Evolutionary conservation across 2,888 invertebrate species (phyloP).

Genomic region (Luperina testacea): DNA sequence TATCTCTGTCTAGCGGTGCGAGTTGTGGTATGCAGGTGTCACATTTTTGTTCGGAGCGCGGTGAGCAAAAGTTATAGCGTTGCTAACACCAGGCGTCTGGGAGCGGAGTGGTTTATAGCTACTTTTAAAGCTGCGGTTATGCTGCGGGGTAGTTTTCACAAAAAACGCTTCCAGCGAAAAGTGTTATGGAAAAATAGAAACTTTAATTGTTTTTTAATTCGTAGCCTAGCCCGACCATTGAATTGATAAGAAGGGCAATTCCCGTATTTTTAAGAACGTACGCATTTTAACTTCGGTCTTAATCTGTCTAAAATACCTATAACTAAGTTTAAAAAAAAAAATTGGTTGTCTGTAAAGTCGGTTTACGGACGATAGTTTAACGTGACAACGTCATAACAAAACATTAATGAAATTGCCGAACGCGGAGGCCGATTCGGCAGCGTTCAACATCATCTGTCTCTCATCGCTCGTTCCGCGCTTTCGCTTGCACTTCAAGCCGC

Average conservation of each 20-base stretch:
- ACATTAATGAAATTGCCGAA: too few relatives aligned
- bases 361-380: too few relatives aligned
- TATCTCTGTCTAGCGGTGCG: slow-evolving; percentile 27
- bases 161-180: neutral
- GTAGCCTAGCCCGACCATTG: neutral
- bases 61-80: slow-evolving; percentile 41
- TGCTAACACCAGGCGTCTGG: slow-evolving; percentile 20
- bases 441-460: too few relatives aligned
- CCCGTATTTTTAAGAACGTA: neutral
- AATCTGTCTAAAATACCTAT: too few relatives aligned
- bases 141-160: neutral
- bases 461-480: too few relatives aligned
- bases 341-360: too few relatives aligned
- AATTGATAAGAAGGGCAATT: neutral
- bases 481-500: too few relatives aligned
- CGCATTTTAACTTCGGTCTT: neutral
- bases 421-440: too few relatives aligned
- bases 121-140: slow-evolving; percentile 7
- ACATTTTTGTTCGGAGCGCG: slow-evolving; percentile 21
- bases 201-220: neutral
- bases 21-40: slow-evolving; percentile 35
- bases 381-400: too few relatives aligned
- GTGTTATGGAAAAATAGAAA: neutral
- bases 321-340: too few relatives aligned
- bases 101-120: slow-evolving; percentile 33